Evolutionary conservation across 2,113 vertebrate species (phyloP).

Genomic region (Macroglossus sobrinus): DNA sequence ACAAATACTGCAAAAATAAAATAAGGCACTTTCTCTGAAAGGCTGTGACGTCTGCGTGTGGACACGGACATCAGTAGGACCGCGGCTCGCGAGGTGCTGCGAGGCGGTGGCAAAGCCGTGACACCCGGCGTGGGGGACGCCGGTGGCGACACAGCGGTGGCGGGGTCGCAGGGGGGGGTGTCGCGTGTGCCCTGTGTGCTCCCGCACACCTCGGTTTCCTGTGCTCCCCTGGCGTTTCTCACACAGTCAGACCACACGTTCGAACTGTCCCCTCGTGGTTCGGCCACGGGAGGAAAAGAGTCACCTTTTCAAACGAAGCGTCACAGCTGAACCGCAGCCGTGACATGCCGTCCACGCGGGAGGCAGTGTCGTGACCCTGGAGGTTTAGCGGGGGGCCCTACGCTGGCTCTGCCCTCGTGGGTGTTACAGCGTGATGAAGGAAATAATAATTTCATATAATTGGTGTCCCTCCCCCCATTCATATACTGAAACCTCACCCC

Average conservation of each 20-base stretch:
- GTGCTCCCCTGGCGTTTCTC: neutral
- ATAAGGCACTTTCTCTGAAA: neutral
- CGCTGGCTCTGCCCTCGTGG: neutral
- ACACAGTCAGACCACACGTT: neutral
- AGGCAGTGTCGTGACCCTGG: fast-evolving
- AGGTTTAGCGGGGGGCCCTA: fast-evolving
- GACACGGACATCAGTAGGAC: fast-evolving
- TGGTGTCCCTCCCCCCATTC: neutral
- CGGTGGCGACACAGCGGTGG: fast-evolving
- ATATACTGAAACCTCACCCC: neutral
- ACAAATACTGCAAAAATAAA: neutral
- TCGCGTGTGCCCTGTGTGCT: neutral
- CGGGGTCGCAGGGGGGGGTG: too few relatives aligned
- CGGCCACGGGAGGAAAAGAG: neutral
- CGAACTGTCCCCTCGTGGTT: neutral
- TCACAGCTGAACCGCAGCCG: neutral
- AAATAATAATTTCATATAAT: neutral
- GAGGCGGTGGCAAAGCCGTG: neutral
- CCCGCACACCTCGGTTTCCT: neutral
- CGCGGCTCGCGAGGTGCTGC: neutral
- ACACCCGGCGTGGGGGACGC: fast-evolving
- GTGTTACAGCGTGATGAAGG: fast-evolving
- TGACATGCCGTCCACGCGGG: fast-evolving
- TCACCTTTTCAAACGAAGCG: neutral
- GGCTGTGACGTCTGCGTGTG: neutral